Evolutionary conservation across 2,797 vertebrate genomes (phyloP).

Genomic region (Luscinia luscinia): DNA sequence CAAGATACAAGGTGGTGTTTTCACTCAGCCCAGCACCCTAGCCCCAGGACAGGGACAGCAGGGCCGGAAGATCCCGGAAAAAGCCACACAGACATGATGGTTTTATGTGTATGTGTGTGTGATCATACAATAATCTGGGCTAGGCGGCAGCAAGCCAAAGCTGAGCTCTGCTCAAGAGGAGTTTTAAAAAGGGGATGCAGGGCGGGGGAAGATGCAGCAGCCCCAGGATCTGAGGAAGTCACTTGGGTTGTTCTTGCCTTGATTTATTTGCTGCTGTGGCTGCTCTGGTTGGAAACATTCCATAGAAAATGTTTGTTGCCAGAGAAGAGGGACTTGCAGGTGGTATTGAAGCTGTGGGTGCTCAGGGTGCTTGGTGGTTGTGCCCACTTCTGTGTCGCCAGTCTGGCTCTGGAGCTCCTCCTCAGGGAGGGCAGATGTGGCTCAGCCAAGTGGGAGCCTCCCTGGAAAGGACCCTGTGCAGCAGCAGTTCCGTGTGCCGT

Average conservation of each 20-base stretch:
- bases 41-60: not conserved
- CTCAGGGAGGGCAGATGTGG: conserved; percentile 35
- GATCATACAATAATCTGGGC: rapidly evolving
- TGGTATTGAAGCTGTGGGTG: not conserved
- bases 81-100: rapidly evolving
- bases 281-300: not conserved
- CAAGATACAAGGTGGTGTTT: rapidly evolving
- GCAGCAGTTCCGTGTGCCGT: not conserved
- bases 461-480: conserved; percentile 15
- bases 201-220: not conserved
- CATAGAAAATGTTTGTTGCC: not conserved
- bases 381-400: not conserved
- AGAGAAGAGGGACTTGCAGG: not conserved
- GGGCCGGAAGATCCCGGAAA: not conserved
- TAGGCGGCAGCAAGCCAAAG: not conserved
- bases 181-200: not conserved
- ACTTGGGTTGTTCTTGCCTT: rapidly evolving
- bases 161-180: not conserved
- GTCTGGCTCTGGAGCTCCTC: conserved; percentile 23
- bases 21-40: rapidly evolving
- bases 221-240: not conserved
- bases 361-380: not conserved
- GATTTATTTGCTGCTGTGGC: not conserved
- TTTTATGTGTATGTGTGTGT: rapidly evolving
- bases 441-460: not conserved